Evolutionary conservation across 2,113 vertebrate species (phyloP).

Genomic region (Echinops telfairi): DNA sequence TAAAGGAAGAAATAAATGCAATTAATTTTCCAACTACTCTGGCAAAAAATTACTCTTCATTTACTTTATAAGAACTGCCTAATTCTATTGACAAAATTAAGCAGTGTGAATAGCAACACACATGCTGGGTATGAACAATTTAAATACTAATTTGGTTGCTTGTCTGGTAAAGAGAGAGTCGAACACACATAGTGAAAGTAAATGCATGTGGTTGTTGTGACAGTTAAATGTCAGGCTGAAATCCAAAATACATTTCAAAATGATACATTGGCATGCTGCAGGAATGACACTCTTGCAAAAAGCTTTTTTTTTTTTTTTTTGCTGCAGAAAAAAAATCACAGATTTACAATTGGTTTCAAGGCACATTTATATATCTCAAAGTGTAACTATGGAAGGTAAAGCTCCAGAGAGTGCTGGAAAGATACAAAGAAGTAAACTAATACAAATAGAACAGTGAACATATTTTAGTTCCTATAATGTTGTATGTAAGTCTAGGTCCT

Average conservation of each 20-base stretch:
- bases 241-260: constrained; percentile 26
- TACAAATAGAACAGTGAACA: no score
- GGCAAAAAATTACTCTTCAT: not conserved
- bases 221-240: not conserved
- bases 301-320: not conserved
- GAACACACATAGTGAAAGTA: not conserved
- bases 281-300: not conserved
- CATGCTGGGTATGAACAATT: not conserved
- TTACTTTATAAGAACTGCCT: constrained; percentile 30
- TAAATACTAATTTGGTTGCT: not conserved
- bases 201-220: not conserved
- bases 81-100: not conserved
- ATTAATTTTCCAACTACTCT: not conserved
- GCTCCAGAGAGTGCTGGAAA: not conserved
- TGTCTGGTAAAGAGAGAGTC: not conserved
- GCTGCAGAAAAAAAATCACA: not conserved
- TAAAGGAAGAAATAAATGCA: not conserved
- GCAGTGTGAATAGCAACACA: not conserved
- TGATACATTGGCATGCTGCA: not conserved
- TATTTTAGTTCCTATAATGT: not conserved
- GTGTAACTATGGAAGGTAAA: not conserved
- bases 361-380: not conserved
- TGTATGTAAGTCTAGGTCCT: no score
- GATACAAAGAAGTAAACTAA: not conserved
- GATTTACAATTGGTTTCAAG: not conserved